Conservation (phyloP, 2,797 vertebrate genomes). For the Malacoctenus gilli region DNA sequence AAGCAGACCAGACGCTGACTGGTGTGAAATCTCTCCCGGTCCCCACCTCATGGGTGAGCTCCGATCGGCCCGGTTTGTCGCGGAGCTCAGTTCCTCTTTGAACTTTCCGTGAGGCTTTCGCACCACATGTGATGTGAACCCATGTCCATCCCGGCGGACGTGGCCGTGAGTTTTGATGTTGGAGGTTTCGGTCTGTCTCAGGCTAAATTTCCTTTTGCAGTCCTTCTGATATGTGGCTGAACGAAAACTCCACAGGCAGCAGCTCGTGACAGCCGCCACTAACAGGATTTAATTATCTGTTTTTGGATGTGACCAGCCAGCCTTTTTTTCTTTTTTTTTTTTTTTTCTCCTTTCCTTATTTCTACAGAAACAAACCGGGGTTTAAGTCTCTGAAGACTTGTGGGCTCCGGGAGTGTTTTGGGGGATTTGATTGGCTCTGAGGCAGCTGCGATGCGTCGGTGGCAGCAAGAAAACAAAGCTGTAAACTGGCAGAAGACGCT, state of each 20-base stretch:
- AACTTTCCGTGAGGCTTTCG: too few species aligned
- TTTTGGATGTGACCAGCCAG: constrained; percentile 1
- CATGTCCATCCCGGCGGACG: background rate
- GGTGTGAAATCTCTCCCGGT: too few species aligned
- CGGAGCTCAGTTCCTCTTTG: too few species aligned
- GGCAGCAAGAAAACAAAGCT: background rate
- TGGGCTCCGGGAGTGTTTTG: background rate
- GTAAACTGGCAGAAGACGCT: constrained; percentile 1
- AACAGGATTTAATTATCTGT: constrained; percentile 24
- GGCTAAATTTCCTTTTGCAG: background rate
- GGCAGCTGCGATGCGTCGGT: background rate
- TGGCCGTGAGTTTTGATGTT: background rate
- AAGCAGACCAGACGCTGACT: too few species aligned
- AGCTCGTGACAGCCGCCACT: constrained; percentile 1
- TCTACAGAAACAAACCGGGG: background rate
- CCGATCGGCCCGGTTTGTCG: too few species aligned
- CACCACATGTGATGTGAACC: background rate
- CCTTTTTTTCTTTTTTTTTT: too few species aligned
- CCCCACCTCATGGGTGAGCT: too few species aligned
- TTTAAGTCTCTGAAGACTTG: constrained; percentile 4
- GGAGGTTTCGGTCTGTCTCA: constrained; percentile 6
- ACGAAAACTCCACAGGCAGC: background rate
- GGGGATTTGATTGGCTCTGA: constrained; percentile 11
- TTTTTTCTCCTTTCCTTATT: background rate
- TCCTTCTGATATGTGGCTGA: background rate